phyloP scores from a whole-genome alignment of 2,113 vertebrate genomes.

The Hymenochirus boettgeri region DNA sequence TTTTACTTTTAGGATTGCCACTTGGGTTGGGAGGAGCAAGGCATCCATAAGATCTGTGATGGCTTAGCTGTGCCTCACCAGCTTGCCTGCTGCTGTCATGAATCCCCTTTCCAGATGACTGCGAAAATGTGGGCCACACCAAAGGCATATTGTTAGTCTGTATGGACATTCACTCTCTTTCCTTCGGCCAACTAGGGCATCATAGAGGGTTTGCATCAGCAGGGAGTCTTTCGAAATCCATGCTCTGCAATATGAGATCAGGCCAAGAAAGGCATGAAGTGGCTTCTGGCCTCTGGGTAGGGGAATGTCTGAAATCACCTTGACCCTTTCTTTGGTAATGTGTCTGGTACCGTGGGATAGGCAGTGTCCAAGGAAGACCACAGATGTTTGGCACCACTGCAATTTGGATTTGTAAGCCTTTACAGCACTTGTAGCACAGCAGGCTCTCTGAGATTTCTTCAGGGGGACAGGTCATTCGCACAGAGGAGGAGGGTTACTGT shows the following conservation, averaged over 20 bases:
- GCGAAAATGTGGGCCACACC: neutral
- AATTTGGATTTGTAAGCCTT: neutral
- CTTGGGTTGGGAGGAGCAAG: no score
- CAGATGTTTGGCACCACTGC: neutral
- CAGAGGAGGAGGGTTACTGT: neutral
- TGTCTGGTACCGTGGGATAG: neutral
- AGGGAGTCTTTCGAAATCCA: neutral
- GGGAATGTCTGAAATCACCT: neutral
- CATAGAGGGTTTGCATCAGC: neutral
- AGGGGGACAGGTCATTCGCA: no score
- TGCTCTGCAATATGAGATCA: neutral
- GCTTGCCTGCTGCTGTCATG: neutral
- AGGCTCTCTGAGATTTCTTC: neutral
- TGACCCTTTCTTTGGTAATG: neutral
- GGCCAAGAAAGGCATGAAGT: neutral
- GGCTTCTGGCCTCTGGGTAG: neutral
- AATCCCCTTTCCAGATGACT: neutral
- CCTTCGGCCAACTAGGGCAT: no score
- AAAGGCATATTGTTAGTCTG: no score
- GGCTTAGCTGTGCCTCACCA: neutral
- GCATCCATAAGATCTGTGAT: no score
- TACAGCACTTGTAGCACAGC: neutral
- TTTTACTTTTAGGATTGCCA: no score
- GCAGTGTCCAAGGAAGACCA: neutral
- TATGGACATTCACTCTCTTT: neutral